A percentile compares a stretch with the other conserved stretches of the same genome.
Evolutionary conservation across 2,797 vertebrate species (phyloP).

Genomic region (Sebastes alutus): DNA sequence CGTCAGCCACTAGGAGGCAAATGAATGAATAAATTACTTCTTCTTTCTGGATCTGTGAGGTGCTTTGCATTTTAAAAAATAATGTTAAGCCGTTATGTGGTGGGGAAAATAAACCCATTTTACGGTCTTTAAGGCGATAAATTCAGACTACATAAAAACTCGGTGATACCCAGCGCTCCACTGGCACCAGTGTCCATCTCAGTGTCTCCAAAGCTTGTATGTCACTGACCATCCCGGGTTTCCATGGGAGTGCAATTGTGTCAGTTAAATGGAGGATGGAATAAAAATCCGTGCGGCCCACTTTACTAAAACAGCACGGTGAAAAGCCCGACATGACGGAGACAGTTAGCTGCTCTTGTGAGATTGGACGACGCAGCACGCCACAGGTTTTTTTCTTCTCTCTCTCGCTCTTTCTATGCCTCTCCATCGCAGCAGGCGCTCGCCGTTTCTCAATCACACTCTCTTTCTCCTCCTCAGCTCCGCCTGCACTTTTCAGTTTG

Average conservation of each 20-base stretch:
- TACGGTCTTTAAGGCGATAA: not conserved
- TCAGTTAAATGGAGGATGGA: slow-evolving; percentile 29
- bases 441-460: slow-evolving; percentile 41
- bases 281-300: slow-evolving; percentile 38
- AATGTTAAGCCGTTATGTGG: not conserved
- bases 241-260: not conserved
- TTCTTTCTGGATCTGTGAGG: not conserved
- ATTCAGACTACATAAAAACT: not conserved
- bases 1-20: not conserved
- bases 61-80: slow-evolving; percentile 13
- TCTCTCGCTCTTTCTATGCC: slow-evolving; percentile 4
- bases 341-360: slow-evolving; percentile 29
- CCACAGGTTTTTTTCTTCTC: not conserved
- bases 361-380: slow-evolving; percentile 43
- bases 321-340: slow-evolving; percentile 45
- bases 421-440: slow-evolving; percentile 46
- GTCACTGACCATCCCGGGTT: slow-evolving; percentile 18
- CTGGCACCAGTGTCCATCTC: not conserved
- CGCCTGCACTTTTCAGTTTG: slow-evolving; percentile 33
- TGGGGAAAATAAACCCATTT: slow-evolving; percentile 3
- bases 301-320: slow-evolving; percentile 46
- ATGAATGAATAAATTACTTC: not conserved
- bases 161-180: not conserved
- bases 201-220: not conserved
- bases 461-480: slow-evolving; percentile 24